A percentile compares a stretch with the other conserved stretches of the same genome.
phyloP scores from a whole-genome alignment of 2,797 vertebrate species.

The Sebastes steindachneri region DNA sequence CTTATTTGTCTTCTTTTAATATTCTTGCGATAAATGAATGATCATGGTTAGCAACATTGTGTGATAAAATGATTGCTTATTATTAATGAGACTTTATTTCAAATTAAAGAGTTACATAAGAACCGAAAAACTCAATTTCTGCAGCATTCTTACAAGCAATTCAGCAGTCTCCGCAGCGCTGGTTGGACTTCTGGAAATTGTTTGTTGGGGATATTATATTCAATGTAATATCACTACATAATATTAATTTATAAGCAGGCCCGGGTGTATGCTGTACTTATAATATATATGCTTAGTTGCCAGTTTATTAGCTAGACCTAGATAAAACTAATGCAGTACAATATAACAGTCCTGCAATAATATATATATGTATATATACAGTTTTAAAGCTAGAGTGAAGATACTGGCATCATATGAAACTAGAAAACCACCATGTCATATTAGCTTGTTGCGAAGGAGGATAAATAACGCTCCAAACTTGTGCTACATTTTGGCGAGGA shows the following conservation, averaged over 20 bases:
- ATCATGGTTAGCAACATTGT: slow-evolving; percentile 17
- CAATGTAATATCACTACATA: neutral
- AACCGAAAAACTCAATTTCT: neutral
- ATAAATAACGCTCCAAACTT: no score
- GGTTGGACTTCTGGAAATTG: neutral
- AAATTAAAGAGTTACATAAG: neutral
- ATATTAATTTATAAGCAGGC: neutral
- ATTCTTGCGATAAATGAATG: slow-evolving; percentile 41
- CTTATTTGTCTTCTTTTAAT: slow-evolving; percentile 22
- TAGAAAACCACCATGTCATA: no score
- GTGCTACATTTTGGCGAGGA: no score
- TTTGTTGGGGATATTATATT: neutral
- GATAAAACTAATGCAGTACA: neutral
- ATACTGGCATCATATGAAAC: no score
- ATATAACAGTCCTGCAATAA: neutral
- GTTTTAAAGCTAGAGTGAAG: no score
- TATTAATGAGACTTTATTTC: slow-evolving; percentile 22
- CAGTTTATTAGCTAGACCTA: neutral
- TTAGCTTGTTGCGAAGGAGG: no score
- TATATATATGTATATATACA: no score
- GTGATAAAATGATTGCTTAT: slow-evolving; percentile 7
- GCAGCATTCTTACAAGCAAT: neutral
- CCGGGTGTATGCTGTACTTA: no score
- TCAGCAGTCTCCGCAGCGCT: neutral
- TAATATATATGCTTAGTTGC: neutral